Base-by-base conservation (phyloP, 2,888 invertebrate species). In the Cancer borealis region DNA sequence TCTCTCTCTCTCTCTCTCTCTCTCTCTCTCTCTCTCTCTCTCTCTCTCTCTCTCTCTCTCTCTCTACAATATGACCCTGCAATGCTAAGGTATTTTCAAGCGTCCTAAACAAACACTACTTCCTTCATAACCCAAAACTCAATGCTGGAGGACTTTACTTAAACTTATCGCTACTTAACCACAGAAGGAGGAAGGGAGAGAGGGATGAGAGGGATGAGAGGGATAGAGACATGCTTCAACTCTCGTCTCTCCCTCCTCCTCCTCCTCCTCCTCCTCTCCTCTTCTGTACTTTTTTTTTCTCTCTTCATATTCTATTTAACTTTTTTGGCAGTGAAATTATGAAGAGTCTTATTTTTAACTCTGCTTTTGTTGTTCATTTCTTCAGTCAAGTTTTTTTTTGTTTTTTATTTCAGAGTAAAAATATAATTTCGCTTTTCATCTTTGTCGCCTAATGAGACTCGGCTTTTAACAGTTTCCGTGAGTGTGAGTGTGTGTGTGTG, bases 281-380 rank as follows among this genome's bases (percentile, higher is more conserved):
- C n/a, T n/a, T n/a, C 84, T 39, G 39, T 54, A n/a, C 26, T 26
- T 0, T 84, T 30, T 84, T 12, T n/a, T n/a, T 66, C 21, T 66
- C 14, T 84, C 79, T 84, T 39, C 4, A 39, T 39, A 39, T 84
- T 84, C 39, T 30, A 39, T 39, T 84, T 84, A 84, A 84, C 84
- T 84, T 84, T 84, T 79, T n/a, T 84, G 14, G 3, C 21, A 30
- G 12, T 39, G 39, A 84, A 12, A 12, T 84, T 84, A 84, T 39
- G 39, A 60, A 84, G 14, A 10, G 84, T 0, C 39, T 84, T 39
- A 84, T 84, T 84, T 84, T 39, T 39, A 39, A 84, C 39, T 21
- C 39, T 84, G 39, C 84, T 39, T 84, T 84, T 84, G 14, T 84
- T 84, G 84, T 84, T 84, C 84, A 84, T 84, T 84, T 84, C 17